Evolutionary conservation across 2,888 invertebrate genomes (phyloP), one percentile per base, ranked within the genome.

Genomic region (Blastobasis adustella): DNA sequence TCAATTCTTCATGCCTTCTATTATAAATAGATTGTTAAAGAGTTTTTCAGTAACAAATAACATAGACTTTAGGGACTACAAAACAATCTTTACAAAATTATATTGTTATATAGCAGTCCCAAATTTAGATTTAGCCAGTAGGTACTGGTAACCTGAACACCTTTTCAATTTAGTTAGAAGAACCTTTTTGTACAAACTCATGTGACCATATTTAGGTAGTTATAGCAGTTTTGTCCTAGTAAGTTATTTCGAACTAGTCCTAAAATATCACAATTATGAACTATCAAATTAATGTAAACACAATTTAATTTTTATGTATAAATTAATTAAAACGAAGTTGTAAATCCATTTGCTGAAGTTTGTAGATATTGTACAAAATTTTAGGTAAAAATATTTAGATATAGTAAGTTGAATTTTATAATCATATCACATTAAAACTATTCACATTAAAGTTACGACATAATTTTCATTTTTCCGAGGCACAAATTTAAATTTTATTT

Each of bases 181-280:
- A 42, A 45, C 47, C 10, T 49, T 78, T 81, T 82, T 86, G 83
- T 84, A 85, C 72, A 83, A 80, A 71, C 74, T 73, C 69, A 73
- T 66, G 76, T 78, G 82, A 82, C 78, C 79, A 79, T 80, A 79
- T 57, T 73, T 74, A 80, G 63, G 71, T 83, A 81, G 82, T 60
- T 54, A 69, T 81, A 85, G 82, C 68, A 67, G 73, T 82, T 83
- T 82, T 72, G 78, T 80, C 82, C 80, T 86, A 85, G 83, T 84
- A 85, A 82, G 79, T 85, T 82, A 78, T 79, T 81, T 80, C 78
- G 74, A 84, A 71, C 87, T 87, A 87, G 87, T 87, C 87, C 79
- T 83, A 79, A 82, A 79, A 73, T 73, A 79, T 78, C 75, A 73
- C 74, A 61, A 66, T 65, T 62, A 63, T 40, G 47, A 52, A 63